A percentile compares a stretch with the other conserved stretches of the same genome.
phyloP scores from a whole-genome alignment of 2,113 vertebrate species.

The Calyptomena viridis region DNA sequence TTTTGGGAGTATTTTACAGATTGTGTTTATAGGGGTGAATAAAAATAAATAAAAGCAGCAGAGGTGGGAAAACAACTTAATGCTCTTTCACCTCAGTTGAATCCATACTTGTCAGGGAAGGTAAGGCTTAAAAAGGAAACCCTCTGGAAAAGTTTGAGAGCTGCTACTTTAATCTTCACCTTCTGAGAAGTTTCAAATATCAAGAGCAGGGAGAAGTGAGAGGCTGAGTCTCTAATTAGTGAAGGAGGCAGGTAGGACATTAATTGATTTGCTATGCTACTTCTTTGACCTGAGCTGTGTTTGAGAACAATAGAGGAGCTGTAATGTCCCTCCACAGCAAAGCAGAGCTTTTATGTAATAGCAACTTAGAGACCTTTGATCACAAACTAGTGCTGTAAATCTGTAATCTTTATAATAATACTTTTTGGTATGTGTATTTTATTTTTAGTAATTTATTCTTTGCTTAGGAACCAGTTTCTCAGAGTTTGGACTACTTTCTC shows the following conservation, averaged over 20 bases:
- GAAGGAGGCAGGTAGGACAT: slow-evolving; percentile 62
- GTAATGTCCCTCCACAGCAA: not conserved
- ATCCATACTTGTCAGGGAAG: slow-evolving; percentile 55
- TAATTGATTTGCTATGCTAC: slow-evolving; percentile 63
- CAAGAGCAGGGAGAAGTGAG: slow-evolving; percentile 40
- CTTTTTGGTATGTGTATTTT: not conserved
- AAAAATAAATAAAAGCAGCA: slow-evolving; percentile 31
- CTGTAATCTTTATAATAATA: not conserved
- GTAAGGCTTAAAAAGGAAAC: slow-evolving; percentile 32
- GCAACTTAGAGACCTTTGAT: not conserved
- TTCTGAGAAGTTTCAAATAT: slow-evolving; percentile 70
- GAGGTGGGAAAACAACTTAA: not conserved
- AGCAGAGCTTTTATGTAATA: not conserved
- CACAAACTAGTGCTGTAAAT: not conserved
- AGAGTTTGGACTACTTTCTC: not conserved
- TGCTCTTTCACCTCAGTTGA: slow-evolving; percentile 49
- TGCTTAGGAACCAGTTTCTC: not conserved
- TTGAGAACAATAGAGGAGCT: slow-evolving; percentile 38
- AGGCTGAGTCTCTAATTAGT: slow-evolving; percentile 65
- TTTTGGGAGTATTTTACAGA: not conserved
- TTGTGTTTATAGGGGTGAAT: not conserved
- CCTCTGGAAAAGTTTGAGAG: slow-evolving; percentile 45
- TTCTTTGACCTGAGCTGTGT: slow-evolving; percentile 42
- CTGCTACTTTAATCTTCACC: slow-evolving; percentile 63
- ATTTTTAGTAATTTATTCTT: not conserved